phyloP scores from a whole-genome alignment of 2,888 invertebrate species.

The Papilio gigon region DNA sequence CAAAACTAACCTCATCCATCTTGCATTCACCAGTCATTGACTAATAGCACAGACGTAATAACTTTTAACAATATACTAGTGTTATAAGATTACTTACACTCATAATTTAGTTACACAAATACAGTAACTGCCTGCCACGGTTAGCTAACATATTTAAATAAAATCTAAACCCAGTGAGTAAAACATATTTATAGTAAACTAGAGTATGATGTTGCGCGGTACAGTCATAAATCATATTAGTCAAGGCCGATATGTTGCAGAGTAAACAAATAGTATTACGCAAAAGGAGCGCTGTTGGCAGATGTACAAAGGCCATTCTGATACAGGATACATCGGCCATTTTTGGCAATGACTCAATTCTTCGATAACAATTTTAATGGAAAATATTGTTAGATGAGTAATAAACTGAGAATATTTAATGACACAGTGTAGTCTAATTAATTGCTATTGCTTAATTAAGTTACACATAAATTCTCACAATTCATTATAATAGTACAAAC shows the following conservation, averaged over 20 bases:
- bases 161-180: neutral
- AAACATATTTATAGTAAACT: neutral
- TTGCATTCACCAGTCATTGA: too few relatives aligned
- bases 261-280: conserved; percentile 27
- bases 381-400: conserved; percentile 13
- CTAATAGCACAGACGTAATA: too few relatives aligned
- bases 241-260: conserved; percentile 30
- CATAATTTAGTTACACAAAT: neutral
- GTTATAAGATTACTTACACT: too few relatives aligned
- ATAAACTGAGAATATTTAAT: neutral
- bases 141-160: neutral
- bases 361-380: neutral
- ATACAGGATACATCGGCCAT: conserved; percentile 5
- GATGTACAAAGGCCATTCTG: neutral
- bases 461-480: neutral
- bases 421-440: neutral
- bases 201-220: neutral
- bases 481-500: neutral
- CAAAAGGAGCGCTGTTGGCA: conserved; percentile 27
- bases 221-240: conserved; percentile 22
- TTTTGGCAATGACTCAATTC: conserved; percentile 17
- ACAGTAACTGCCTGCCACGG: too few relatives aligned
- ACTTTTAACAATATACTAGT: too few relatives aligned
- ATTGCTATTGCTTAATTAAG: neutral
- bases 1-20: too few relatives aligned